Base-by-base conservation (phyloP, 2,113 vertebrate species). In the Rhynchomys soricoides region DNA sequence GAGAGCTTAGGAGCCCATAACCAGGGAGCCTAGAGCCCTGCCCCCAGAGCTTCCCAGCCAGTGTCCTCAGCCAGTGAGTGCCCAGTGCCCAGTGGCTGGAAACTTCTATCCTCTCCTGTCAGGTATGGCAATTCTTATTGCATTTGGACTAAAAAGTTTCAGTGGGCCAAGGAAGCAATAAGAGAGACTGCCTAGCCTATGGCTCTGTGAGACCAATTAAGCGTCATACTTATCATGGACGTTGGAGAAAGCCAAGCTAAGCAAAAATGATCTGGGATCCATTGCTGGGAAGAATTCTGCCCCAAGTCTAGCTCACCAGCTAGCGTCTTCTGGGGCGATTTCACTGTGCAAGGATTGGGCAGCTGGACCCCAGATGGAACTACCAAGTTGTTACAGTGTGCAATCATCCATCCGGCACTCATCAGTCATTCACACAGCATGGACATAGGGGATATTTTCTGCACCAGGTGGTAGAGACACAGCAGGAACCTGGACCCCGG, bases 61-160 rank as follows among this genome's bases (percentile, higher is more conserved):
- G 1, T 2, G n/a, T 22, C n/a, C 68, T 21, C 31, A 17, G n/a
- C n/a, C n/a, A n/a, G n/a, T n/a, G n/a, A n/a, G 7, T 29, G 3
- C 29, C 5, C 3, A 37, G 31, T 73, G 16, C 29, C 57, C 64
- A 0, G 31, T 19, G 40, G 3, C 78, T 45, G 0, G 24, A n/a
- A 24, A 29, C 43, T 48, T 43, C 83, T 82, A 13, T 34, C 50
- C 37, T 31, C 43, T 57, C 50, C 50, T 16, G 5, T 1, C 43
- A 48, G 66, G 86, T 17, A 40, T 7, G 29, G 15, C 13, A 10
- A 13, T 3, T 71, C 8, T 43, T 29, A 17, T 19, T 12, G 74
- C 7, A 3, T n/a, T 50, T 10, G 15, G 77, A 19, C 6, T 64
- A 52, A 21, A 62, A 70, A 59, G 37, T 81, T 81, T 43, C n/a